Conservation (phyloP, 2,888 invertebrate species). For the Tetheella fluctuosa region DNA sequence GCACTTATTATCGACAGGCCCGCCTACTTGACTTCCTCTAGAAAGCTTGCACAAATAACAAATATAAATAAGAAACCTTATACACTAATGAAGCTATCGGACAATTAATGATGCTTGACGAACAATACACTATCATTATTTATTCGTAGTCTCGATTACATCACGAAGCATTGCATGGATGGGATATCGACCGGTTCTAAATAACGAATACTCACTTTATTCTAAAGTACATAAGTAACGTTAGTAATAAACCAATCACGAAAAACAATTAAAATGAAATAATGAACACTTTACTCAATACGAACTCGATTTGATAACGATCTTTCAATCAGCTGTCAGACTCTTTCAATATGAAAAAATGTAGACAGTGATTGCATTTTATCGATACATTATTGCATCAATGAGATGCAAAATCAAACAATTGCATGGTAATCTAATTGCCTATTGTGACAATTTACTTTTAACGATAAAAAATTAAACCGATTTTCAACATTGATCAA, state of each 20-base stretch:
- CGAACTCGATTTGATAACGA: constrained; percentile 42
- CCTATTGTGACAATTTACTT: not conserved
- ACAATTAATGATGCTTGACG: constrained; percentile 50
- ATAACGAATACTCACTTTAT: not conserved
- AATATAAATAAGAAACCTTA: constrained; percentile 45
- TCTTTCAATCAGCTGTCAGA: constrained; percentile 62
- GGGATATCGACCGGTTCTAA: constrained; percentile 33
- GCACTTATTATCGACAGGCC: constrained; percentile 58
- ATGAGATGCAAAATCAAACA: not conserved
- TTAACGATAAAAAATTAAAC: not conserved
- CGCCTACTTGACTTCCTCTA: constrained; percentile 60
- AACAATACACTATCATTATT: constrained; percentile 51
- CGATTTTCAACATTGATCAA: not conserved
- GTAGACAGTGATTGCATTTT: constrained; percentile 25
- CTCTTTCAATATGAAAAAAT: constrained; percentile 29
- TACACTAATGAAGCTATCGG: constrained; percentile 63
- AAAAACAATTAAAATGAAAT: constrained; percentile 55
- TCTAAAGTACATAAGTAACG: not conserved
- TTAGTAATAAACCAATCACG: constrained; percentile 10
- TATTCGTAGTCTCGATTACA: constrained; percentile 39
- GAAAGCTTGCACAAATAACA: constrained; percentile 68
- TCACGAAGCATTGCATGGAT: constrained; percentile 36
- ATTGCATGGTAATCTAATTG: not conserved
- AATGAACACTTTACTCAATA: constrained; percentile 45
- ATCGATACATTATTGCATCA: constrained; percentile 21